Evolutionary conservation across 2,888 invertebrate genomes (phyloP).

Genomic region (Phymatocera aterrima): DNA sequence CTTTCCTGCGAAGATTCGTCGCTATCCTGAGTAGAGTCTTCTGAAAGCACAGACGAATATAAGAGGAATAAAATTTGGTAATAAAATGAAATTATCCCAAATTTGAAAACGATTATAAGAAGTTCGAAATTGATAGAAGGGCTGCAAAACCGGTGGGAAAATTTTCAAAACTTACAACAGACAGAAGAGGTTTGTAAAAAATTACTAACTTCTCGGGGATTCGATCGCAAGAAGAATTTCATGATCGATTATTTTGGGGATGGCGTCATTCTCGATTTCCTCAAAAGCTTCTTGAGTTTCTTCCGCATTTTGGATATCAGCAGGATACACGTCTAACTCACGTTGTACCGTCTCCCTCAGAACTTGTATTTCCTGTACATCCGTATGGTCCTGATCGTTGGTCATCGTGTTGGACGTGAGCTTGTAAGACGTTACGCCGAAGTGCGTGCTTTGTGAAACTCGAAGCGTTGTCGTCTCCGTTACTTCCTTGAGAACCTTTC

Average conservation of each 20-base stretch:
- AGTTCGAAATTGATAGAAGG: too few relatives aligned
- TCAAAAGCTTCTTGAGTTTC: not conserved
- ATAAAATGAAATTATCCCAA: too few relatives aligned
- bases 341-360: slow-evolving; percentile 1
- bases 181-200: not conserved
- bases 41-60: not conserved
- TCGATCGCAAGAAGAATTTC: slow-evolving; percentile 3
- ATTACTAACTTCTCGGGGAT: not conserved
- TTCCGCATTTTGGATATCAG: not conserved
- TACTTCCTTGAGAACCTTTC: slow-evolving; percentile 76
- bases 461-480: slow-evolving; percentile 77
- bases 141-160: too few relatives aligned
- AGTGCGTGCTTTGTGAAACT: slow-evolving; percentile 76
- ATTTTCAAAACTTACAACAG: not conserved
- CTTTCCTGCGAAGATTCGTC: slow-evolving; percentile 38
- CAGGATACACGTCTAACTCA: not conserved
- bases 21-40: slow-evolving; percentile 40
- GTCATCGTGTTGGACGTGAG: slow-evolving; percentile 76
- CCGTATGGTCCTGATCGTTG: slow-evolving; percentile 66
- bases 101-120: too few relatives aligned
- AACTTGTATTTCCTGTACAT: slow-evolving; percentile 59
- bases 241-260: not conserved
- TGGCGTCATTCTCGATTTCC: slow-evolving; percentile 7
- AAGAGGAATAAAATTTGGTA: not conserved
- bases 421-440: slow-evolving; percentile 77